These are phyloP conservation scores for Nannoperca australis DNA, from an alignment of 2,797 vertebrate genomes.

Conservation along the genomic window DNA sequence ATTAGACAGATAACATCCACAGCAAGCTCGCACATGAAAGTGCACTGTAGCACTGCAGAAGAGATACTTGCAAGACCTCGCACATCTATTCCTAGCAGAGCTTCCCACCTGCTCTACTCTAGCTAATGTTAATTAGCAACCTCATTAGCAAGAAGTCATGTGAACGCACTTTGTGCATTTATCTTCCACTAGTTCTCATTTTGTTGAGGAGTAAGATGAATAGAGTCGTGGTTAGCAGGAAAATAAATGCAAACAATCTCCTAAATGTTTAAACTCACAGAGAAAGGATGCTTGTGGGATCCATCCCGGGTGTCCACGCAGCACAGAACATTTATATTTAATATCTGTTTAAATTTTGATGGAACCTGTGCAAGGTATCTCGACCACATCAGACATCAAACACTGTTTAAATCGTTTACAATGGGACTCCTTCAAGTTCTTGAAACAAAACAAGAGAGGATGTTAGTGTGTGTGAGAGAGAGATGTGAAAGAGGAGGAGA, in stretches of 20 bases:
- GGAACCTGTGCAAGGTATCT: constrained; percentile 51
- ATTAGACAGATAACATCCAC: constrained; percentile 44
- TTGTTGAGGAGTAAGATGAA: constrained; percentile 48
- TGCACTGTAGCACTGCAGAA: constrained; percentile 26
- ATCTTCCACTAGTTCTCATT: constrained; percentile 65
- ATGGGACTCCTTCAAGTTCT: constrained; percentile 39
- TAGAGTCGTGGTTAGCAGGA: constrained; percentile 9
- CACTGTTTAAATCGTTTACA: constrained; percentile 44
- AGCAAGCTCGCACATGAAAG: constrained; percentile 14
- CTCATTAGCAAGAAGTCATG: constrained; percentile 79
- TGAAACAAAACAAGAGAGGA: constrained; percentile 48
- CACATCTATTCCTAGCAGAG: constrained; percentile 83
- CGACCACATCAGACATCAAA: constrained; percentile 60
- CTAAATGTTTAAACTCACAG: constrained; percentile 61
- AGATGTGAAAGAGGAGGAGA: constrained; percentile 39
- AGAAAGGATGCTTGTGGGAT: constrained; percentile 61
- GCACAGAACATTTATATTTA: constrained; percentile 52
- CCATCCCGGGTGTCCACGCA: constrained; percentile 49
- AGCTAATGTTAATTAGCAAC: constrained; percentile 85
- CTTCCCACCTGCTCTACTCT: constrained; percentile 82
- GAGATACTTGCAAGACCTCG: constrained; percentile 74
- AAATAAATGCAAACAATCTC: constrained; percentile 64
- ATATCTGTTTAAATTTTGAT: constrained; percentile 57
- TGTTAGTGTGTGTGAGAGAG: constrained; percentile 39
- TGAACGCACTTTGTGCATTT: constrained; percentile 69